phyloP scores from a whole-genome alignment of 2,113 vertebrate species.

The Pteronura brasiliensis region DNA sequence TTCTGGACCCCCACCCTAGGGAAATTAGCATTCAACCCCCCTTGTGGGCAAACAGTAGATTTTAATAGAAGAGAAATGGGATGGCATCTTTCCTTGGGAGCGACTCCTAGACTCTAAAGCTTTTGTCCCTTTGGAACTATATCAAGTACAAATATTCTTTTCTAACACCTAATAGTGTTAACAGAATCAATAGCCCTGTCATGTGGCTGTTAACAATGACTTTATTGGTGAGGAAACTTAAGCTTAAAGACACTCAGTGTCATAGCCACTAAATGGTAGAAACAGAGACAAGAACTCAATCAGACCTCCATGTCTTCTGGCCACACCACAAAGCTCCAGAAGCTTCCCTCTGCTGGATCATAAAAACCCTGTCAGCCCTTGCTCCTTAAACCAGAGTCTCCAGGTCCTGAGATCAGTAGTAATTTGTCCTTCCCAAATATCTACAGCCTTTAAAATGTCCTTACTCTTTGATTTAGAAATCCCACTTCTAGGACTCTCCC shows the following conservation, averaged over 20 bases:
- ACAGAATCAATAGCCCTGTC: neutral
- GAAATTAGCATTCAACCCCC: neutral
- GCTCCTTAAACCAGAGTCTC: neutral
- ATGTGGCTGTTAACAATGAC: neutral
- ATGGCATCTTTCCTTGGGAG: neutral
- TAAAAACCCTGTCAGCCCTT: neutral
- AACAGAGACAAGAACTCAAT: neutral
- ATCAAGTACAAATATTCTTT: neutral
- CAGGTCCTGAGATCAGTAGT: neutral
- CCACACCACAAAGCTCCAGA: neutral
- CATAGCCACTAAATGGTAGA: neutral
- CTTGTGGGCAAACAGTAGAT: neutral
- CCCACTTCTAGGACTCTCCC: neutral
- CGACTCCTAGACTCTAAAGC: neutral
- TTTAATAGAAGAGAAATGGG: neutral
- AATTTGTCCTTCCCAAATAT: neutral
- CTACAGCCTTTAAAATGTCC: neutral
- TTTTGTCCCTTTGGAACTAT: neutral
- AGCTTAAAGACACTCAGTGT: neutral
- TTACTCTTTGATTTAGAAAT: neutral
- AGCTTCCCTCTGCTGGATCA: neutral
- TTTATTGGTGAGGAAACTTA: neutral
- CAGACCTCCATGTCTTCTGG: neutral
- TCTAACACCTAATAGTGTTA: neutral
- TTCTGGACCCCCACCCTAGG: neutral